These are phyloP conservation scores for Neoascia interrupta DNA, from an alignment of 2,888 invertebrate genomes.

Conservation along the genomic window DNA sequence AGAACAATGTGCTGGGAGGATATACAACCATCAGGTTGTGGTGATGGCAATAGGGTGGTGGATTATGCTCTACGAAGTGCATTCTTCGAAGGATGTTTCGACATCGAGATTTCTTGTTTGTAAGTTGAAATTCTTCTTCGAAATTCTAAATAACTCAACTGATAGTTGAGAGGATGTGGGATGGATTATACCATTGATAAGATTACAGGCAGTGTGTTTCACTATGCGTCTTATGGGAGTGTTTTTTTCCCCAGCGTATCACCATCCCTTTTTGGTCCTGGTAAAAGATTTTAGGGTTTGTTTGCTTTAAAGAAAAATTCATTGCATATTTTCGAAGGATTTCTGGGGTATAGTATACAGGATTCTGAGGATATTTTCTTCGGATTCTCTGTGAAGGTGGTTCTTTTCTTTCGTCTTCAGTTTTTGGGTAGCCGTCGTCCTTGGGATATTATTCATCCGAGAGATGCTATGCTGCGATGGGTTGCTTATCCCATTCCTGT, in stretches of 20 bases:
- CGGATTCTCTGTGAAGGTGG: constrained; percentile 48
- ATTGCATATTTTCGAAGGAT: constrained; percentile 61
- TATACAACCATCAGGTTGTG: no score
- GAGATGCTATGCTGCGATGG: constrained; percentile 9
- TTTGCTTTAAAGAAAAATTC: constrained; percentile 59
- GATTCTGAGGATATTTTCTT: constrained; percentile 61
- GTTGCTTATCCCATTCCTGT: constrained; percentile 14
- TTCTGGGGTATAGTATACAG: constrained; percentile 33
- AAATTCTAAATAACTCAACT: constrained; percentile 67
- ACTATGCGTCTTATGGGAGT: constrained; percentile 16
- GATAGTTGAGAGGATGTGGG: constrained; percentile 60
- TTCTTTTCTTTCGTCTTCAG: constrained; percentile 1
- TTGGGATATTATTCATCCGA: constrained; percentile 37
- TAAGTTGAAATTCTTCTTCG: constrained; percentile 63
- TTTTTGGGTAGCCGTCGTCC: constrained; percentile 31
- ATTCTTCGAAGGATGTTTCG: constrained; percentile 57
- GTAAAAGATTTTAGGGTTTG: constrained; percentile 35
- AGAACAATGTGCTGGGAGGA: no score
- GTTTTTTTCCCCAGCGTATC: not conserved
- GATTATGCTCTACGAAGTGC: constrained; percentile 48
- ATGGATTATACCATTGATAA: constrained; percentile 60
- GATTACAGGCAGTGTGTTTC: constrained; percentile 48
- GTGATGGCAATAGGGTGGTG: no score
- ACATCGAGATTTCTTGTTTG: constrained; percentile 59
- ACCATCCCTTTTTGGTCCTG: constrained; percentile 32